Percentiles rank a stretch among this genome's conserved stretches.
These are phyloP conservation scores for Drosophila teissieri DNA, from an alignment of 1,140 invertebrate species.

Conservation along the genomic window DNA sequence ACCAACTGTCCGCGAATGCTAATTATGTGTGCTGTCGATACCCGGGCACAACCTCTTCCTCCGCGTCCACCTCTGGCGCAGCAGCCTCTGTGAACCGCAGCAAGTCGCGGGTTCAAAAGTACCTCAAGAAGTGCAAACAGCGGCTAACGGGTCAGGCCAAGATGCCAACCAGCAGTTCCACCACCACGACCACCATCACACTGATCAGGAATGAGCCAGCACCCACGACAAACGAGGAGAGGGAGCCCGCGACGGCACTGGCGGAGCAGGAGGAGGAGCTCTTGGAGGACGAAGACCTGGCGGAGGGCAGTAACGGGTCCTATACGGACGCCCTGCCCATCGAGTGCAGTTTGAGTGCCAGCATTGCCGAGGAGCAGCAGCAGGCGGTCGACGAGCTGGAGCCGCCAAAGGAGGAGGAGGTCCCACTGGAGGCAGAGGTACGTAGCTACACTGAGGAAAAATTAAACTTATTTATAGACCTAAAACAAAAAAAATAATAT, in stretches of 20 bases:
- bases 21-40: slow-evolving; percentile 81
- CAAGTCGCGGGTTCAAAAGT: slow-evolving; percentile 85
- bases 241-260: slow-evolving; percentile 13
- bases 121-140: slow-evolving; percentile 85
- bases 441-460: slow-evolving; percentile 9
- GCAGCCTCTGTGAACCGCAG: slow-evolving; percentile 68
- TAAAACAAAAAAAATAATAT: no score
- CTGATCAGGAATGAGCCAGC: slow-evolving; percentile 64
- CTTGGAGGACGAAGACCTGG: slow-evolving; percentile 29
- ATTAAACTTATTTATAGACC: not conserved
- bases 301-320: slow-evolving; percentile 45
- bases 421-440: slow-evolving; percentile 20
- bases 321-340: slow-evolving; percentile 61
- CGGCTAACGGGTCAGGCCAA: slow-evolving; percentile 78
- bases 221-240: slow-evolving; percentile 22
- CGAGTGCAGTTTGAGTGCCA: slow-evolving; percentile 55
- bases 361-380: slow-evolving; percentile 51
- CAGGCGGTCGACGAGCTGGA: slow-evolving; percentile 51
- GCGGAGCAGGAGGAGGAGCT: not conserved
- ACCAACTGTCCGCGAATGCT: slow-evolving; percentile 62
- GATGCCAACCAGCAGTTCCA: slow-evolving; percentile 17
- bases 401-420: slow-evolving; percentile 21
- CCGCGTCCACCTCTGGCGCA: not conserved
- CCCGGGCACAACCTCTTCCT: slow-evolving; percentile 32
- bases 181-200: slow-evolving; percentile 58